These are phyloP conservation scores for Atta texana DNA, from an alignment of 1,140 invertebrate genomes.

Conservation along the genomic window DNA sequence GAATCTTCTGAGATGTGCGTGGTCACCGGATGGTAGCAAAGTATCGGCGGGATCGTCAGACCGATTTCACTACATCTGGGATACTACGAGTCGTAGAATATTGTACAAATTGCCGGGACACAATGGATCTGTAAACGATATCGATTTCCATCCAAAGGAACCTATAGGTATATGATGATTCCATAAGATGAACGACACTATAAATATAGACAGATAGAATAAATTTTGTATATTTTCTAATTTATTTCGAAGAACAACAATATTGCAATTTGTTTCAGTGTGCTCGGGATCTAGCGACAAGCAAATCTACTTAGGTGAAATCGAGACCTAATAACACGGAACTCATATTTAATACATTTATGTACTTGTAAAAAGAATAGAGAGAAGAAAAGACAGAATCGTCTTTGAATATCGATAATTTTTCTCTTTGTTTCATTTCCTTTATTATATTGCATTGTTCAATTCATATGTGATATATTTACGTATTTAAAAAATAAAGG, in stretches of 20 bases:
- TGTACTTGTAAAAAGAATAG: background rate
- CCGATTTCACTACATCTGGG: constrained; percentile 98
- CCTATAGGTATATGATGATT: constrained; percentile 90
- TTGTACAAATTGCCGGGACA: constrained; percentile 99
- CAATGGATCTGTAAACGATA: constrained; percentile 98
- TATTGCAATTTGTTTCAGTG: constrained; percentile 87
- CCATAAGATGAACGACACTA: background rate
- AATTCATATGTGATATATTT: background rate
- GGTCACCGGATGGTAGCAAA: constrained; percentile 93
- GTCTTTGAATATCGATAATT: background rate
- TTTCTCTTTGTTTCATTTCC: background rate
- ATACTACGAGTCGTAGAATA: constrained; percentile 95
- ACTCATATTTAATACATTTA: background rate
- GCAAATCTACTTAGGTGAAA: constrained; percentile 98
- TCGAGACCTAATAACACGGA: constrained; percentile 87
- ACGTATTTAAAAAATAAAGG: background rate
- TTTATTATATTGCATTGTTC: background rate
- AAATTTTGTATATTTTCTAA: constrained; percentile 8
- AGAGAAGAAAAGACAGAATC: background rate
- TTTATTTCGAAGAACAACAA: constrained; percentile 10
- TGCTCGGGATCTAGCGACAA: constrained; percentile 98
- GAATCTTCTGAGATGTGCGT: constrained; percentile 92
- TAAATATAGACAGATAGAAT: background rate
- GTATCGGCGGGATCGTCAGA: constrained; percentile 97
- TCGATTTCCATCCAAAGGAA: constrained; percentile 98